Conservation (phyloP, 2,888 invertebrate genomes). For the Agrochola litura region DNA sequence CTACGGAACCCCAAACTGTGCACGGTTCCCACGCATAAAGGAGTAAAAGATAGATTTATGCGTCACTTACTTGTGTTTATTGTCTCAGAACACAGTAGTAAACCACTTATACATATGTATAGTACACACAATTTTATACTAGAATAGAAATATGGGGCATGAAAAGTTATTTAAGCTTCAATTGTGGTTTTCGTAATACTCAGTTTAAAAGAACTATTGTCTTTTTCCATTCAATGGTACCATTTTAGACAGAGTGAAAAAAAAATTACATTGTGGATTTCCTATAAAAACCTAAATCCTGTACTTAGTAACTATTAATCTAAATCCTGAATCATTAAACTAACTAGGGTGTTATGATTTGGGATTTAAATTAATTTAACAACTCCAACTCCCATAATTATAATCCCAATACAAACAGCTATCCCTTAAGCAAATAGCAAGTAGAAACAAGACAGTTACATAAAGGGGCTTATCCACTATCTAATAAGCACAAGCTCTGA, state of each 20-base stretch:
- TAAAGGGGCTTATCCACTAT: conserved; percentile 44
- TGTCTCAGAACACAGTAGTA: conserved; percentile 54
- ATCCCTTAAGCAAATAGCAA: conserved; percentile 30
- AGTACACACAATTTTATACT: conserved; percentile 14
- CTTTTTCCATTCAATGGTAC: neutral
- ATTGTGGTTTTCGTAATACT: neutral
- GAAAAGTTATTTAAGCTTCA: neutral
- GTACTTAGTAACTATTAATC: neutral
- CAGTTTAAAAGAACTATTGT: neutral
- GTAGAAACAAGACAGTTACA: conserved; percentile 35
- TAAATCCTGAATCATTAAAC: neutral
- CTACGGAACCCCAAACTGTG: conserved; percentile 52
- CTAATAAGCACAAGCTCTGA: conserved; percentile 48
- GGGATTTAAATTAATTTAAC: neutral
- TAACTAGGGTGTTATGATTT: neutral
- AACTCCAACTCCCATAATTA: neutral
- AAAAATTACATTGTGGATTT: neutral
- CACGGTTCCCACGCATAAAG: conserved; percentile 59
- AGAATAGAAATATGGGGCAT: neutral
- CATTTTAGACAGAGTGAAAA: neutral
- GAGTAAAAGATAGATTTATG: conserved; percentile 64
- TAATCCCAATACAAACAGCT: conserved; percentile 14
- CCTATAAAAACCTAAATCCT: neutral
- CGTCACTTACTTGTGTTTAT: conserved; percentile 63
- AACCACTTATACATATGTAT: conserved; percentile 23